These are phyloP conservation scores for Nineta flava DNA, from an alignment of 2,888 invertebrate species.

Conservation along the genomic window DNA sequence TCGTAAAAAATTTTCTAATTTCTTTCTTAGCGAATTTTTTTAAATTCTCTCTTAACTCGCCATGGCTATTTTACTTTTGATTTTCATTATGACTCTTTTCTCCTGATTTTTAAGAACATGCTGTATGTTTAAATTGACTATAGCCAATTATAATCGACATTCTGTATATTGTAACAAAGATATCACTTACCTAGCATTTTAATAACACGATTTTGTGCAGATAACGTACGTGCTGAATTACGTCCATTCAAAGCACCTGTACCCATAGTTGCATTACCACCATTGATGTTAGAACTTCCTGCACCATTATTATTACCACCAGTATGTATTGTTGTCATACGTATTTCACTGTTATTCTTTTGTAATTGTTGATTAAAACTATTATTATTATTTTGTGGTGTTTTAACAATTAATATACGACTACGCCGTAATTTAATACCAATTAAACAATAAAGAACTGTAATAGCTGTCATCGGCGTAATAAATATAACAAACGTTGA, in stretches of 20 bases:
- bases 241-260: slow-evolving; percentile 6
- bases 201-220: slow-evolving; percentile 28
- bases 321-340: slow-evolving; percentile 8
- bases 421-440: slow-evolving; percentile 54
- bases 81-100: too few relatives aligned
- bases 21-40: too few relatives aligned
- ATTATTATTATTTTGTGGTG: slow-evolving; percentile 3
- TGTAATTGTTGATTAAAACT: slow-evolving; percentile 1
- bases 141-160: too few relatives aligned
- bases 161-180: too few relatives aligned
- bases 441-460: slow-evolving; percentile 63
- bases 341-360: slow-evolving; percentile 7
- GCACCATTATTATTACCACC: slow-evolving; percentile 1
- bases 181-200: slow-evolving; percentile 31
- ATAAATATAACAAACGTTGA: slow-evolving; percentile 73
- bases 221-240: slow-evolving; percentile 16
- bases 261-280: too few relatives aligned
- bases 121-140: too few relatives aligned
- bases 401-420: slow-evolving; percentile 26
- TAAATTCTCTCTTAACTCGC: too few relatives aligned
- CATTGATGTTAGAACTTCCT: too few relatives aligned
- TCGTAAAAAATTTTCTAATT: too few relatives aligned
- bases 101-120: too few relatives aligned
- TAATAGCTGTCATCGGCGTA: slow-evolving; percentile 74
- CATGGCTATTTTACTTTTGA: too few relatives aligned